These are phyloP conservation scores for Noturus placidus DNA, from an alignment of 2,113 vertebrate genomes.

Conservation along the genomic window DNA sequence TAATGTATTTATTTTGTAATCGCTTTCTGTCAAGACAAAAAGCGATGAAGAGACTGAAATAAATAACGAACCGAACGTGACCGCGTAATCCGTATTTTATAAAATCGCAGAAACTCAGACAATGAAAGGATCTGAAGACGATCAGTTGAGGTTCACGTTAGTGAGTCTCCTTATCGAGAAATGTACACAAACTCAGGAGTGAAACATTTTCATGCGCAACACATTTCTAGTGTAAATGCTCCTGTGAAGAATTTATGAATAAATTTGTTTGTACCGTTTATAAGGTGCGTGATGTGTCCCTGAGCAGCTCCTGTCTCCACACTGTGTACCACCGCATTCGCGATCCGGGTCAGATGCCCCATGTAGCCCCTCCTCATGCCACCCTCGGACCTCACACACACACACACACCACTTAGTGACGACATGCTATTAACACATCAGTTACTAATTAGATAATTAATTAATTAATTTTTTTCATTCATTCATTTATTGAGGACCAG, in stretches of 20 bases:
- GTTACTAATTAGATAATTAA: not conserved
- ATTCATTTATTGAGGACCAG: too few relatives aligned
- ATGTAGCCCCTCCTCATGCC: slow-evolving; percentile 94
- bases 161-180: too few relatives aligned
- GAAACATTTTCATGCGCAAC: not conserved
- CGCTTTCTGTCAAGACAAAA: too few relatives aligned
- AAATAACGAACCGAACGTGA: too few relatives aligned
- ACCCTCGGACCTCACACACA: slow-evolving; percentile 78
- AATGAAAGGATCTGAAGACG: too few relatives aligned
- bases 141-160: not conserved
- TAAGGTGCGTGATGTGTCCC: slow-evolving; percentile 80
- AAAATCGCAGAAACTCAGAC: not conserved
- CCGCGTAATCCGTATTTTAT: too few relatives aligned
- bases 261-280: slow-evolving; percentile 77
- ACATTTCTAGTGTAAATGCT: not conserved
- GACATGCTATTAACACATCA: not conserved
- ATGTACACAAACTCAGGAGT: not conserved
- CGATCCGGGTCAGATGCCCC: slow-evolving; percentile 93
- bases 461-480: not conserved
- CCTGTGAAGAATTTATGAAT: not conserved
- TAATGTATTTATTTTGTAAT: too few relatives aligned
- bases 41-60: too few relatives aligned
- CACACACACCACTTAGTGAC: not conserved
- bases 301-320: slow-evolving; percentile 87
- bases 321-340: slow-evolving; percentile 91